Evolutionary conservation across 1,140 invertebrate species (phyloP).

Genomic region (Tetramorium parvispinum): DNA sequence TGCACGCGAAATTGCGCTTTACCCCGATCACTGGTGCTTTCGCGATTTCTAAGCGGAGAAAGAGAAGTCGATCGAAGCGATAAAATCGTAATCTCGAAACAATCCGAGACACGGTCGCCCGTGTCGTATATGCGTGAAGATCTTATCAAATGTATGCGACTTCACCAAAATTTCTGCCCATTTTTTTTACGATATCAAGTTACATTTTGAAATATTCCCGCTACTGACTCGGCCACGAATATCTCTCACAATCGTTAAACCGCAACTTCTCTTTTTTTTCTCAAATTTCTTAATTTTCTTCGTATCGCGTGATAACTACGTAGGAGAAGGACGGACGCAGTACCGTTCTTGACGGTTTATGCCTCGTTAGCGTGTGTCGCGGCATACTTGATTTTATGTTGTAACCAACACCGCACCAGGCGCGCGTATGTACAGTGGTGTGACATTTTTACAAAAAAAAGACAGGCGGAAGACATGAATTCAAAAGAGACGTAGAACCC

Average conservation of each 20-base stretch:
- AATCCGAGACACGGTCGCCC: neutral
- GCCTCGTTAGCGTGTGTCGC: conserved; percentile 65
- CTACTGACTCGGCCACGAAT: neutral
- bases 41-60: neutral
- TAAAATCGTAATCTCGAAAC: conserved; percentile 28
- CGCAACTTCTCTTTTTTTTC: neutral
- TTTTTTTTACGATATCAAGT: neutral
- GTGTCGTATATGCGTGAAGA: neutral
- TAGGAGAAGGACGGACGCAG: neutral
- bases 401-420: conserved; percentile 58
- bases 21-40: conserved; percentile 32
- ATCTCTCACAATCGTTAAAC: conserved; percentile 7
- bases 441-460: conserved; percentile 42
- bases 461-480: neutral
- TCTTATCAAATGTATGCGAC: neutral
- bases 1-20: conserved; percentile 4
- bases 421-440: conserved; percentile 33
- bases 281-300: conserved; percentile 44
- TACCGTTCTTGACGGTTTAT: conserved; percentile 61
- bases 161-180: neutral
- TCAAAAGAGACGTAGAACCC: conserved; percentile 42
- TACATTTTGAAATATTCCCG: conserved; percentile 26
- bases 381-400: conserved; percentile 49
- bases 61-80: neutral
- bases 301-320: conserved; percentile 51